A percentile compares a stretch with the other conserved stretches of the same genome.
These are phyloP conservation scores for Elaphurus davidianus DNA, from an alignment of 2,113 vertebrate genomes.

Conservation along the genomic window DNA sequence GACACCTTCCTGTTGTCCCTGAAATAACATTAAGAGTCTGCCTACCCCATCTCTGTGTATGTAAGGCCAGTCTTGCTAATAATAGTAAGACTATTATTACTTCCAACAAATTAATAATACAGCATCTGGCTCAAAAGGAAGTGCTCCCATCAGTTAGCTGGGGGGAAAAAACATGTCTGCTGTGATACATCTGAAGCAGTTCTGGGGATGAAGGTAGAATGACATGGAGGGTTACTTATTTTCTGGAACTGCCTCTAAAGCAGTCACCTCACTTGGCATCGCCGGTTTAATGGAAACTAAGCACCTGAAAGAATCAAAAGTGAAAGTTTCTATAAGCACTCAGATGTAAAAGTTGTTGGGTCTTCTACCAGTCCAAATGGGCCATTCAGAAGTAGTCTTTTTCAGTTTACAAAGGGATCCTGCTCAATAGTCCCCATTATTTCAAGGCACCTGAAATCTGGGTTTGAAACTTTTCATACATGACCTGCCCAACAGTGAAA, in stretches of 20 bases:
- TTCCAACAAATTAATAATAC: slow-evolving; percentile 41
- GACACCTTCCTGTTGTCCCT: slow-evolving; percentile 17
- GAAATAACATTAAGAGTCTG: slow-evolving; percentile 26
- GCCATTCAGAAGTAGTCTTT: not conserved
- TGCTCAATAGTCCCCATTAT: not conserved
- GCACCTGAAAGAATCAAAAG: not conserved
- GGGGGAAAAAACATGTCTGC: not conserved
- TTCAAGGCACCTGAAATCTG: not conserved
- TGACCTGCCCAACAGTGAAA: not conserved
- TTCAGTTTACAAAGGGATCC: not conserved
- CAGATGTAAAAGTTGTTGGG: not conserved
- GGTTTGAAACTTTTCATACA: not conserved
- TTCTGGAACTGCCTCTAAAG: not conserved
- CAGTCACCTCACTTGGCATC: not conserved
- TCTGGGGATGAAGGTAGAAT: not conserved
- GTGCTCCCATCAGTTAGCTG: not conserved
- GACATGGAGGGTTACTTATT: not conserved
- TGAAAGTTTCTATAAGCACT: not conserved
- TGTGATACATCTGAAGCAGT: not conserved
- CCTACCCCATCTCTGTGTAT: slow-evolving; percentile 33
- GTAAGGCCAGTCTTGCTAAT: slow-evolving; percentile 38
- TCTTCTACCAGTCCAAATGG: not conserved
- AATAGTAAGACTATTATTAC: not conserved
- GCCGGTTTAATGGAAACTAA: slow-evolving; percentile 14
- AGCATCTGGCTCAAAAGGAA: slow-evolving; percentile 26